These are phyloP conservation scores for Lucifuga dentata DNA, from an alignment of 2,113 vertebrate genomes.

Conservation along the genomic window DNA sequence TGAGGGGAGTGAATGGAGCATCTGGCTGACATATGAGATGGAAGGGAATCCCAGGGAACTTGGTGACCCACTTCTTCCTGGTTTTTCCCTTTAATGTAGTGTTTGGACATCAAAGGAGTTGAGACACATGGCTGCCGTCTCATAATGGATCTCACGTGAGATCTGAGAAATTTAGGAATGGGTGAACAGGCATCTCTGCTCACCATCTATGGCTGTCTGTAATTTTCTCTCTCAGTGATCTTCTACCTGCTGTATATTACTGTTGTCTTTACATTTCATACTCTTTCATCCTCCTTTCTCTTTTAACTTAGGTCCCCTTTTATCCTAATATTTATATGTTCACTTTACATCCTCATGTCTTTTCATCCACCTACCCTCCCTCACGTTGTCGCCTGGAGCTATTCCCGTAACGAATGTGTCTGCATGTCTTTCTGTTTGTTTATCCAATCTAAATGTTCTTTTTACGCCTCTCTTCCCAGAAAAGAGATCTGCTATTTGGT, in stretches of 20 bases:
- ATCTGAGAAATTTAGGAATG: constrained; percentile 50
- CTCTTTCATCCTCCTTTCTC: neutral
- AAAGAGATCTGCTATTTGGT: no score
- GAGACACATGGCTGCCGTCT: constrained; percentile 77
- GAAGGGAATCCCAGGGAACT: constrained; percentile 80
- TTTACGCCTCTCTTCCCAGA: no score
- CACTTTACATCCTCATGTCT: neutral
- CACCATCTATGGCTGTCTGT: constrained; percentile 43
- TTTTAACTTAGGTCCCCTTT: neutral
- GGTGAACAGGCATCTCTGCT: constrained; percentile 40
- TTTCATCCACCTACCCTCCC: constrained; percentile 19
- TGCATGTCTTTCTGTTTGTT: neutral
- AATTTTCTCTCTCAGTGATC: constrained; percentile 59
- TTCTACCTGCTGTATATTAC: constrained; percentile 37
- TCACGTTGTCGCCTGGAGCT: neutral
- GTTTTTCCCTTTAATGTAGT: constrained; percentile 68
- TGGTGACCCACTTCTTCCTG: constrained; percentile 77
- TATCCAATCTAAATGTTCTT: no score
- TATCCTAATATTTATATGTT: constrained; percentile 18
- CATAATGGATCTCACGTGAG: constrained; percentile 76
- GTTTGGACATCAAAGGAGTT: constrained; percentile 75
- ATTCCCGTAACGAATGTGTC: neutral
- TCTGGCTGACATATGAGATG: constrained; percentile 79
- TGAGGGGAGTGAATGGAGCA: constrained; percentile 59
- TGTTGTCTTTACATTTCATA: constrained; percentile 24